Evolutionary conservation across 2,888 invertebrate species (phyloP), one percentile per base, ranked within the genome.

Genomic region (Philopedon plagiatum): DNA sequence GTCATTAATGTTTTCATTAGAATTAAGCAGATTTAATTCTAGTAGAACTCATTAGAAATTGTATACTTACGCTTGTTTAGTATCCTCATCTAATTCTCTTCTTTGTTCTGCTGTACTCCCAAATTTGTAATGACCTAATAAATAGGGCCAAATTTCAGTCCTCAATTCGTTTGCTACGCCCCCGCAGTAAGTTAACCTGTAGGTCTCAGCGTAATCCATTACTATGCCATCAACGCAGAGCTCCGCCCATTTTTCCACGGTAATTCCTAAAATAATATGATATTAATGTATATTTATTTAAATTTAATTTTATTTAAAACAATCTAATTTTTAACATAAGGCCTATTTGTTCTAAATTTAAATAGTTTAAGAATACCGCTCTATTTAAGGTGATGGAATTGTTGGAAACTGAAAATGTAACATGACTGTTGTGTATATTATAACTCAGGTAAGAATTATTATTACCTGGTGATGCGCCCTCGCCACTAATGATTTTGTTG

Each of bases 61-160:
- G 5, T 34, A 13, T 32, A 78, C 82, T 80, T 77, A 85, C 80
- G 85, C 84, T 46, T 93, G 91, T 71, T 91, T 90, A 44, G 92
- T 91, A 44, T 89, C 88, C 71, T 88, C 87, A 78, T 93, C 92
- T 73, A 92, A 89, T 75, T 91, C 91, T 5, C 84, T 82, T 9
- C 94, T 87, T 76, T 93, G 91, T 73, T 90, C 89, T 0, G 85
- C 78, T 13, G 91, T 91, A 80, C 92, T 92, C 13, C 92, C 93
- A 82, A 94, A 95, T 86, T 91, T 89, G 81, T 95, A 95, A 85
- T 96, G 95, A 0, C 94, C 95, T 26, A 97, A 86, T 9, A 97
- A 87, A 82, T 95, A 96, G 0, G 96, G 96, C 96, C 96, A 97
- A 3, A 96, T 93, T 86, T 93, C 91, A 78, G 89, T 89, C 13